phyloP scores from a whole-genome alignment of 2,888 invertebrate genomes.

The Brenthis hecate region DNA sequence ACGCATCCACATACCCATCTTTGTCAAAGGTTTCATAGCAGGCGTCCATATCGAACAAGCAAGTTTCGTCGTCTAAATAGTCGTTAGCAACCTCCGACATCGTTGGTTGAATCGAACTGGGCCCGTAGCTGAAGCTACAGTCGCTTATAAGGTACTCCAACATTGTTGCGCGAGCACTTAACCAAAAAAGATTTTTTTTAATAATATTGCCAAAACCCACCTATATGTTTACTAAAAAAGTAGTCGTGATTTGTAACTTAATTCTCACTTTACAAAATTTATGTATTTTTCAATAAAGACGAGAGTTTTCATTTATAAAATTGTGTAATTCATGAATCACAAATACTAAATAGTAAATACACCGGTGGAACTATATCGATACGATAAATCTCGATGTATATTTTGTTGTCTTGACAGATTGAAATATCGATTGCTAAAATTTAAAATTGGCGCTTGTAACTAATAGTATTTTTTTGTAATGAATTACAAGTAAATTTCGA shows the following conservation, averaged over 20 bases:
- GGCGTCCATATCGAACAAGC: constrained; percentile 90
- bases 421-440: no score
- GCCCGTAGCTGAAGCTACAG: constrained; percentile 55
- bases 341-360: neutral
- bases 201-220: constrained; percentile 19
- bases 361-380: constrained; percentile 5
- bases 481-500: no score
- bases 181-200: constrained; percentile 18
- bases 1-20: constrained; percentile 86
- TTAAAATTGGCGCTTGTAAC: no score
- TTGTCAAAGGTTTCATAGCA: constrained; percentile 95
- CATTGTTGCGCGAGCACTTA: constrained; percentile 56
- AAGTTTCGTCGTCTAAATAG: constrained; percentile 74
- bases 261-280: neutral
- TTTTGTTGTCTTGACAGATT: constrained; percentile 10
- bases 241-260: neutral
- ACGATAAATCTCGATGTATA: neutral
- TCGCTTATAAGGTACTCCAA: constrained; percentile 68
- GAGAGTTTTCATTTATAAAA: constrained; percentile 39
- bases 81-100: constrained; percentile 74
- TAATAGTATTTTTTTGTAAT: no score
- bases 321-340: constrained; percentile 37
- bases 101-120: constrained; percentile 74
- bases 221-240: neutral
- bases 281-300: constrained; percentile 18